phyloP scores from a whole-genome alignment of 2,888 invertebrate genomes.

The Malthinus seriepunctatus region DNA sequence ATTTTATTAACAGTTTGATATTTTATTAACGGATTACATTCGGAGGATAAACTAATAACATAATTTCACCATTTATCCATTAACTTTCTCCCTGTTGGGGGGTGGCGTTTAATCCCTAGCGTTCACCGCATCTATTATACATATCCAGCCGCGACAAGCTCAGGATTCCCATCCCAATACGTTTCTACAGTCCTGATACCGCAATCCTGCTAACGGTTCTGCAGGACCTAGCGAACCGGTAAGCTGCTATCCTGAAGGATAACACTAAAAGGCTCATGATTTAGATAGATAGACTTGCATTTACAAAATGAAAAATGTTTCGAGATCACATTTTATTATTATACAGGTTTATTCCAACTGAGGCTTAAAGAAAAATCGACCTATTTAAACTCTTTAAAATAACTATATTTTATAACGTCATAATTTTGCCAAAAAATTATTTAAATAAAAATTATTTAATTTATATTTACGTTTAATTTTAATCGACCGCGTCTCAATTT shows the following conservation, averaged over 20 bases:
- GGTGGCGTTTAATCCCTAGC: slow-evolving; percentile 33
- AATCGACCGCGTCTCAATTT: too few species aligned
- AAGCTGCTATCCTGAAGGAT: slow-evolving; percentile 28
- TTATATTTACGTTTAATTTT: too few species aligned
- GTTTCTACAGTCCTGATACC: slow-evolving; percentile 41
- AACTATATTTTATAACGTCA: too few species aligned
- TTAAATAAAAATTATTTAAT: too few species aligned
- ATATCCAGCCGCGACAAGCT: slow-evolving; percentile 39
- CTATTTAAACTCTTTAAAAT: neutral
- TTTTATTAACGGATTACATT: slow-evolving; percentile 30
- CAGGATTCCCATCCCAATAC: slow-evolving; percentile 35
- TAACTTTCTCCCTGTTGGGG: slow-evolving; percentile 31
- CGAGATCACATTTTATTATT: slow-evolving; percentile 21
- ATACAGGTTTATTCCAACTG: slow-evolving; percentile 19
- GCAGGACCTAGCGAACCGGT: slow-evolving; percentile 38
- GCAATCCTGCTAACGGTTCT: slow-evolving; percentile 42
- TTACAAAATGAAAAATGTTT: slow-evolving; percentile 23
- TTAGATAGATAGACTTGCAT: slow-evolving; percentile 26
- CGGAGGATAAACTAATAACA: slow-evolving; percentile 44
- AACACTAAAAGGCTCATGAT: slow-evolving; percentile 26
- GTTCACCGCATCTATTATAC: slow-evolving; percentile 44
- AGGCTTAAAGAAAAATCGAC: slow-evolving; percentile 16
- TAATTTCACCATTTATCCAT: slow-evolving; percentile 45
- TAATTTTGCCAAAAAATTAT: too few species aligned
- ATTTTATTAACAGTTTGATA: slow-evolving; percentile 29